Base-by-base conservation (phyloP, 2,888 invertebrate species). In the Eurytoma adleriae region DNA sequence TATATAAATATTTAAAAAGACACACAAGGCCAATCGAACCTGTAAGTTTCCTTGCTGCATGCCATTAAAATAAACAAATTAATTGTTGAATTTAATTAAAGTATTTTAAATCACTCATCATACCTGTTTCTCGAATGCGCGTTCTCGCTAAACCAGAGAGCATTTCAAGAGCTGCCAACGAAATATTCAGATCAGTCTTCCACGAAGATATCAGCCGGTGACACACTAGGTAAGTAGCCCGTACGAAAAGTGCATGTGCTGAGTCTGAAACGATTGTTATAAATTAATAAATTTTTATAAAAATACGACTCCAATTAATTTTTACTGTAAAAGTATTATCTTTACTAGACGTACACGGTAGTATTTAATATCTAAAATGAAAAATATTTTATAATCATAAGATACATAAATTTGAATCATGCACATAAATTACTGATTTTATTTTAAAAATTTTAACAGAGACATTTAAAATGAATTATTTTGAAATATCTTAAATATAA, bases 181-280 rank as follows among this genome's bases (percentile, higher is more conserved):
- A 98, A 57, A 98, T 96, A 89, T 97, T 98, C 81, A 98, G 92
- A 91, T 99, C 98, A 0, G 96, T 95, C 92, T 98, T 98, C 98
- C 98, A 99, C 0, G 97, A 96, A 0, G 98, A 97, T 88, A 98
- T 98, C 80, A 99, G 92, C 27, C 98, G 95, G 91, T 98, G 98
- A 88, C 98, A 99, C 56, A 98, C 98, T 86, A 98, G 92, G 88
- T 98, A 97, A 0, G 98, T 97, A 10, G 98, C 97, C 80, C 97
- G 94, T 0, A 98, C 97, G 87, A 98, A 98, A 83, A 99, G 91
- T 2, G 97, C 97, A 89, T 96, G 95, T 0, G 96, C 96, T 69
- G 96, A 96, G 91, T 96, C 96, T 96, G 90, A 57, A 81, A 83
- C 27, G 1, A 64, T n/a, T 40, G 48, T 64, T 40, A 18, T 10